Conservation (phyloP, 1,140 invertebrate species). For the Andrena cerasifolii region DNA sequence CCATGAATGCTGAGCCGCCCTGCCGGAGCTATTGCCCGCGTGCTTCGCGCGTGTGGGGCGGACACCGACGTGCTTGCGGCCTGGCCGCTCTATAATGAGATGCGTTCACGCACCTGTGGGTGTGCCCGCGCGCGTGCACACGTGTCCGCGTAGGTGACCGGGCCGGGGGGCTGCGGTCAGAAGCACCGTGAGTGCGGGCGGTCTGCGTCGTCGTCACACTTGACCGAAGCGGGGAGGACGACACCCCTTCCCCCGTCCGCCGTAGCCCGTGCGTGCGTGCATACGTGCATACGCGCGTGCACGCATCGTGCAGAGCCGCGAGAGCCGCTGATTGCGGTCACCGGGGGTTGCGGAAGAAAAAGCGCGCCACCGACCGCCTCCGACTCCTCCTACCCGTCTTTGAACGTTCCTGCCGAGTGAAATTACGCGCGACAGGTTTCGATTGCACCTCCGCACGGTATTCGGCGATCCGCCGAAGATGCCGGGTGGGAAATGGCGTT, state of each 20-base stretch:
- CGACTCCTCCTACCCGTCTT: not conserved
- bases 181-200: constrained; percentile 51
- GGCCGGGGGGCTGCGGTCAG: constrained; percentile 28
- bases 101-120: constrained; percentile 51
- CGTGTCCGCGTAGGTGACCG: not conserved
- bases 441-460: too few species aligned
- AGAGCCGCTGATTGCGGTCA: constrained; percentile 68
- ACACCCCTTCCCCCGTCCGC: not conserved
- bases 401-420: too few species aligned
- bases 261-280: not conserved
- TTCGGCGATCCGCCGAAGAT: too few species aligned
- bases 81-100: constrained; percentile 29
- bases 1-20: constrained; percentile 18
- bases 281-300: constrained; percentile 28
- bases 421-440: too few species aligned
- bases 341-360: constrained; percentile 55
- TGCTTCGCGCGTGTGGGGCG: constrained; percentile 10
- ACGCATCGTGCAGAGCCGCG: constrained; percentile 45
- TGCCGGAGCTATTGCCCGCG: constrained; percentile 24
- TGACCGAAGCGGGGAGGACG: constrained; percentile 31
- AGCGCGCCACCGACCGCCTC: constrained; percentile 38
- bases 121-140: constrained; percentile 14
- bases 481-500: too few species aligned
- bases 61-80: constrained; percentile 46
- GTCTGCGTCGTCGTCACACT: constrained; percentile 50